A percentile compares a stretch with the other conserved stretches of the same genome.
Evolutionary conservation across 2,113 vertebrate species (phyloP).

Genomic region (Archocentrus centrarchus): DNA sequence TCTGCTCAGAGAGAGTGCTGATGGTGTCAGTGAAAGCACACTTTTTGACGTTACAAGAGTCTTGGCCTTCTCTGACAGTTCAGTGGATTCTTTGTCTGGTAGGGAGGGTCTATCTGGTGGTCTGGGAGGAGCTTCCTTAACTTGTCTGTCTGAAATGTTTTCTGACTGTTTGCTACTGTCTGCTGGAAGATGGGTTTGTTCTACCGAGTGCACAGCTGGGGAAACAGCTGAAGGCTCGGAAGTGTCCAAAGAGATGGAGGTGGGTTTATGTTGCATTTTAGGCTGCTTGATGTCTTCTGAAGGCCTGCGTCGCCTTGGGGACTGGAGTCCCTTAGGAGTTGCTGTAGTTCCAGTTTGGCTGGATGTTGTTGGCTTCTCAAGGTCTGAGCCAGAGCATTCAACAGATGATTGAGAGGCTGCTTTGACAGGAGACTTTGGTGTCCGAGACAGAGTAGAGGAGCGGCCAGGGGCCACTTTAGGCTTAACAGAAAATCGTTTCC

Average conservation of each 20-base stretch:
- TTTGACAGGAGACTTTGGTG: constrained; percentile 70
- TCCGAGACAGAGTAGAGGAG: constrained; percentile 53
- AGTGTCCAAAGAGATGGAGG: background rate
- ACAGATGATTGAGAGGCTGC: constrained; percentile 28
- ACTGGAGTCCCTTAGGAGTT: constrained; percentile 29
- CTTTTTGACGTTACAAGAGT: constrained; percentile 59
- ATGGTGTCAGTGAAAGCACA: constrained; percentile 16
- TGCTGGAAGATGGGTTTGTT: background rate
- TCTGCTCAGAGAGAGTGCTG: constrained; percentile 60
- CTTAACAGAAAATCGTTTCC: constrained; percentile 87
- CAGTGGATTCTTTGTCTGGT: constrained; percentile 60
- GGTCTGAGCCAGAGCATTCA: constrained; percentile 34
- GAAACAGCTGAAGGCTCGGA: background rate
- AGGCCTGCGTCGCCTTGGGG: constrained; percentile 50
- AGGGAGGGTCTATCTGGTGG: constrained; percentile 52
- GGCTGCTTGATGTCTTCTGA: constrained; percentile 58
- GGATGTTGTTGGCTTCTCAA: constrained; percentile 41
- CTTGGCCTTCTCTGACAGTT: constrained; percentile 72
- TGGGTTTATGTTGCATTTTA: constrained; percentile 37
- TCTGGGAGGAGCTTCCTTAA: constrained; percentile 49
- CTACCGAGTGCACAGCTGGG: constrained; percentile 27
- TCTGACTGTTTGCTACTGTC: constrained; percentile 21
- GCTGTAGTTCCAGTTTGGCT: constrained; percentile 1
- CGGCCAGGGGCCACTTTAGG: constrained; percentile 82
- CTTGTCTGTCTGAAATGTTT: background rate